Evolutionary conservation across 2,888 invertebrate species (phyloP).

Genomic region (Acronicta psi): DNA sequence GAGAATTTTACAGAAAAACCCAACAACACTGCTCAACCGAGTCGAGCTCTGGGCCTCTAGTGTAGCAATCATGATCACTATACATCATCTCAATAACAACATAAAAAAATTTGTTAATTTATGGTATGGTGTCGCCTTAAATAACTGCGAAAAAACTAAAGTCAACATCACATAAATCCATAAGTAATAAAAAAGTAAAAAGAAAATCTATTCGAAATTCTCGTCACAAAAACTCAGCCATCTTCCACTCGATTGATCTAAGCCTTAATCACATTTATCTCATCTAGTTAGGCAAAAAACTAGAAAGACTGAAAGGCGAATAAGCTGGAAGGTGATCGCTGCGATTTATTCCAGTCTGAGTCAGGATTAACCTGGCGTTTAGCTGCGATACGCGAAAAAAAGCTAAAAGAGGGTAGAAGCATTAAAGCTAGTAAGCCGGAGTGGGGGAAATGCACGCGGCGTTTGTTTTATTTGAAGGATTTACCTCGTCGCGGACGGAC

Average conservation of each 20-base stretch:
- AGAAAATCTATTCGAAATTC: too few relatives aligned
- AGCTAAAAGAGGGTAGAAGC: conserved; percentile 26
- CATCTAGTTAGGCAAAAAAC: conserved; percentile 36
- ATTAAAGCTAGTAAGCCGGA: conserved; percentile 30
- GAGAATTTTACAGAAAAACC: too few relatives aligned
- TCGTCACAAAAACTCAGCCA: conserved; percentile 1
- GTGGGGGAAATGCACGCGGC: conserved; percentile 36
- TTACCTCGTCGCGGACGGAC: conserved; percentile 36
- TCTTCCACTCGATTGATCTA: conserved; percentile 30
- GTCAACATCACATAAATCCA: not conserved
- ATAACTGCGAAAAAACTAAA: not conserved
- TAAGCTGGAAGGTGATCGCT: conserved; percentile 27
- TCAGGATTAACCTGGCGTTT: conserved; percentile 52
- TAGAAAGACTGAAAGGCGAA: conserved; percentile 32
- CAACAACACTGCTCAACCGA: too few relatives aligned
- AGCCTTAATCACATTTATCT: conserved; percentile 32
- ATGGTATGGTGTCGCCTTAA: too few relatives aligned
- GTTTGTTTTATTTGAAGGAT: conserved; percentile 45
- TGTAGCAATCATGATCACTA: too few relatives aligned
- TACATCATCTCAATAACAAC: too few relatives aligned
- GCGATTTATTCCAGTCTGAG: conserved; percentile 44
- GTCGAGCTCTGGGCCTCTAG: too few relatives aligned
- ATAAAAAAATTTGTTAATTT: too few relatives aligned
- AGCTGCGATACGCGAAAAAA: conserved; percentile 42
- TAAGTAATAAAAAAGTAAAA: not conserved